Base-by-base conservation (phyloP, 2,888 invertebrate genomes). In the Leptarthrus brevirostris region DNA sequence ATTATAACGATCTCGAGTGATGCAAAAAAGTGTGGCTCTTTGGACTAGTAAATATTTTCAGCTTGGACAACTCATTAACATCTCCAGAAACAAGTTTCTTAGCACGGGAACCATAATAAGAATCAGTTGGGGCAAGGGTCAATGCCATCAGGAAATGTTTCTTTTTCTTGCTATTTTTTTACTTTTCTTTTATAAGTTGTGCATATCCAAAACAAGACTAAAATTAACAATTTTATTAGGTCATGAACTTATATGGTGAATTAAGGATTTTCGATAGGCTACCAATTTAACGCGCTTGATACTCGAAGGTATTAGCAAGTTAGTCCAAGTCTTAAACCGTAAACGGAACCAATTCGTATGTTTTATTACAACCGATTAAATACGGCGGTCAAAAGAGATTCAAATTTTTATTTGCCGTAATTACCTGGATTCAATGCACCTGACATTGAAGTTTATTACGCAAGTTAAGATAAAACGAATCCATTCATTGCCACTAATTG, bases 41-140 rank as follows among this genome's bases (percentile, higher is more conserved):
- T 30, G 30, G 4, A 8, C 30, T 30, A 30, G 61, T 20, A 36
- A 36, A 18, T 61, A 61, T 36, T 20, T 56, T 40, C 36, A 16
- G 61, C 36, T 61, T 40, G 61, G 20, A 61, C 61, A 61, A 40
- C 61, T 61, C 61, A 61, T 61, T 61, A 61, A 61, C 61, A 61
- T 61, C 61, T 36, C 18, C 16, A 61, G 61, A 61, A 61, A 61
- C 61, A 24, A 40, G 61, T 36, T 61, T 30, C 30, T 30, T 30
- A 40, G 2, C 44, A 1, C 44, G 12, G 30, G 5, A 12, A n/a
- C n/a, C n/a, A n/a, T n/a, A n/a, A n/a, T n/a, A n/a, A n/a, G n/a
- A n/a, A n/a, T n/a, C n/a, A n/a, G n/a, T n/a, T n/a, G 8, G 44
- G 44, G 4, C 34, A 61, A 61, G 61, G 61, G 40, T 61, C 61